These are phyloP conservation scores for Pantherophis alleghaniensis DNA, from an alignment of 2,797 vertebrate species.

Conservation along the genomic window DNA sequence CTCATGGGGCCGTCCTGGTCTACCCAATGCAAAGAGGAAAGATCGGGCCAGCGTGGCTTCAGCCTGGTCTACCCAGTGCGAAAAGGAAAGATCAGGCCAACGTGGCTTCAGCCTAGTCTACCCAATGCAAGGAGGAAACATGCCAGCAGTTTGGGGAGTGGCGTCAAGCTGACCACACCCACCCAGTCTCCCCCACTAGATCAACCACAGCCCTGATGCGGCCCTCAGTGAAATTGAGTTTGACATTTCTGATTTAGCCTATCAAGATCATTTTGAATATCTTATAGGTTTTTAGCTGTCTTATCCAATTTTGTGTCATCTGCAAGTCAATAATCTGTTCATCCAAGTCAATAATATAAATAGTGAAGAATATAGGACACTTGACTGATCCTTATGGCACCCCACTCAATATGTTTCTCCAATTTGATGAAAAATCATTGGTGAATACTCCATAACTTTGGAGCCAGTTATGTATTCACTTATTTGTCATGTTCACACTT, in stretches of 20 bases:
- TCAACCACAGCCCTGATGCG: too few relatives aligned
- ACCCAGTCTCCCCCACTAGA: too few relatives aligned
- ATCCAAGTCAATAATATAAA: not conserved
- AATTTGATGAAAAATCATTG: not conserved
- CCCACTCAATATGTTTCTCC: not conserved
- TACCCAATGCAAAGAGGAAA: too few relatives aligned
- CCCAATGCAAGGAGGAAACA: too few relatives aligned
- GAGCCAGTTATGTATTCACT: not conserved
- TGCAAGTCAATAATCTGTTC: not conserved
- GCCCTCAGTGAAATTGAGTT: too few relatives aligned
- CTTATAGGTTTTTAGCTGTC: not conserved
- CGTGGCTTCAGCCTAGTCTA: too few relatives aligned
- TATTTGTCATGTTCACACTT: not conserved
- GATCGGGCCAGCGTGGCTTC: too few relatives aligned
- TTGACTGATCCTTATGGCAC: not conserved
- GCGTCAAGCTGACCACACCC: too few relatives aligned
- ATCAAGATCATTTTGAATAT: not conserved
- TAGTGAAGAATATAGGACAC: not conserved
- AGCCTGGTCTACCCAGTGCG: too few relatives aligned
- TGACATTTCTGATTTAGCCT: not conserved
- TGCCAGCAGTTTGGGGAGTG: too few relatives aligned
- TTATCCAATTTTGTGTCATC: not conserved
- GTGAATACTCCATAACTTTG: not conserved
- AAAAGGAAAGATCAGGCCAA: too few relatives aligned
- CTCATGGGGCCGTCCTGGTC: too few relatives aligned